phyloP scores from a whole-genome alignment of 2,797 vertebrate genomes.

The Eidolon dupreanum region DNA sequence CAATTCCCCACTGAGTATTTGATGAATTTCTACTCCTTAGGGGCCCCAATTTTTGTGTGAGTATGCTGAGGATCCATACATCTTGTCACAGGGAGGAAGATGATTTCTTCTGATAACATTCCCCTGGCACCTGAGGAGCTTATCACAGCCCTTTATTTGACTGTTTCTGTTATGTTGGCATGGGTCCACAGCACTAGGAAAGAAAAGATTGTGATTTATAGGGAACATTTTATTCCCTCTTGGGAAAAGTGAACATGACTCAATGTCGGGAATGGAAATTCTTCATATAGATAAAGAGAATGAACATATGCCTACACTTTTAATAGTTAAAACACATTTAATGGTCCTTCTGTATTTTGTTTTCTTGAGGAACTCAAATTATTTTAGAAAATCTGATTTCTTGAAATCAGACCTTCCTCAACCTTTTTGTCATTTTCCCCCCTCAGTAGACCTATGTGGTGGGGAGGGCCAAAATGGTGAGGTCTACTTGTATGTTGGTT shows the following conservation, averaged over 20 bases:
- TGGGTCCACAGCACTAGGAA: conserved; percentile 59
- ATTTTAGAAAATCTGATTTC: conserved; percentile 50
- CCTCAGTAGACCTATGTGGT: background rate
- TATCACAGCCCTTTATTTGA: conserved; percentile 75
- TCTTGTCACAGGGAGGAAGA: conserved; percentile 77
- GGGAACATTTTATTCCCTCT: conserved; percentile 76
- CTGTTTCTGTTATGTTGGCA: conserved; percentile 75
- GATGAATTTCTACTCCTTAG: conserved; percentile 78
- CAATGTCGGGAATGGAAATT: conserved; percentile 77
- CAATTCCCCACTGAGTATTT: conserved; percentile 77
- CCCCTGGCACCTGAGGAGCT: conserved; percentile 73
- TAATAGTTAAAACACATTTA: conserved; percentile 73
- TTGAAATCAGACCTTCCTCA: background rate
- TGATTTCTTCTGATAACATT: conserved; percentile 79
- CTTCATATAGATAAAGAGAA: conserved; percentile 75
- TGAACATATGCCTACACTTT: conserved; percentile 52
- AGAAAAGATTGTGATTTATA: conserved; percentile 59
- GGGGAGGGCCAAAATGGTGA: background rate
- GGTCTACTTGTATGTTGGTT: background rate
- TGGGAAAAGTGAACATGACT: conserved; percentile 73
- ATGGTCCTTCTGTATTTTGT: conserved; percentile 42
- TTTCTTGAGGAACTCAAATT: conserved; percentile 48
- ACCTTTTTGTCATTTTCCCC: background rate
- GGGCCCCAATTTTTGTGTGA: conserved; percentile 68
- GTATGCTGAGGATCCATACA: conserved; percentile 67